Evolutionary conservation across 2,888 invertebrate species (phyloP), one percentile per base, ranked within the genome.

Genomic region (Capitulum mitella): DNA sequence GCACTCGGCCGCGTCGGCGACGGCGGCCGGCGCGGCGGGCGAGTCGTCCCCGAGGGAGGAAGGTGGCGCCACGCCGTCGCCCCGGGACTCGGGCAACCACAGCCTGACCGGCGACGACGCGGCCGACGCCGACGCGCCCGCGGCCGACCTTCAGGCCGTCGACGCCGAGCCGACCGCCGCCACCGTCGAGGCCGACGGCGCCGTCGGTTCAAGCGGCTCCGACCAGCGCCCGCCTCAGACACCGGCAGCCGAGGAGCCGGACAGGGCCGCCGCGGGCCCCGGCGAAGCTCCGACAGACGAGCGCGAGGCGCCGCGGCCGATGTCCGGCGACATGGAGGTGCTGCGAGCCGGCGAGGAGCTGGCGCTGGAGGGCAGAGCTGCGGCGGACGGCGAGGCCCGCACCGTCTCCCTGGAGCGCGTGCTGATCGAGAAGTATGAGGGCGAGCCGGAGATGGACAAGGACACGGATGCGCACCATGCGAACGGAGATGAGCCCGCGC

Each of bases 41-140:
- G 0, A 0, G 58, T 8, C n/a, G 58, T 29, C 58, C n/a, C n/a
- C n/a, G 58, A 29, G 6, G 58, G 29, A 29, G n/a, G 10, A 58
- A 29, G 3, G 58, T 12, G 29, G 37, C 37, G 43, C 5, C 5
- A 12, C 43, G 43, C 43, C 5, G 43, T 70, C 70, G 10, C 70
- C 70, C 19, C 22, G 70, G 19, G 70, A 70, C 70, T 70, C 70
- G 26, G 70, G 70, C 70, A 70, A 70, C 70, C 70, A 70, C 70
- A 70, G 70, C 16, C 70, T 70, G 37, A 26, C 70, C 26, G 70
- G 70, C 16, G 70, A 70, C 10, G 70, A 70, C 3, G 3, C 37
- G 14, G 37, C 40, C 40, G 70, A 70, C 26, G 51, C 3, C 12
- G 16, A 19, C 51, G 51, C 46, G 46, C 46, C 46, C 46, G 8